These are phyloP conservation scores for Nasonia oneida DNA, from an alignment of 2,888 invertebrate genomes.

Conservation along the genomic window DNA sequence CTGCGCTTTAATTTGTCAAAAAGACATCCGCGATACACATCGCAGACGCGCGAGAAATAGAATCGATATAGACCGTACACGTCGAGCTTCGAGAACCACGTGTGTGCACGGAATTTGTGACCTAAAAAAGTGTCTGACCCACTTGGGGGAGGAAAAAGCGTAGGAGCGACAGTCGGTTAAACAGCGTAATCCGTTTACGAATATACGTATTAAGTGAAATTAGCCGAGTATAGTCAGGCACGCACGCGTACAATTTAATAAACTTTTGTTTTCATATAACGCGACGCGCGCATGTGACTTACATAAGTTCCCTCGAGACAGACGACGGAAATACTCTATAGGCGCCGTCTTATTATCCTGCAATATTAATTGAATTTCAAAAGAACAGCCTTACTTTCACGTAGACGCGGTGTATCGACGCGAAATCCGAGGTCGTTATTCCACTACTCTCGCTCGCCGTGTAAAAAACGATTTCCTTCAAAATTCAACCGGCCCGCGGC, in stretches of 20 bases:
- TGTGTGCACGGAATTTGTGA: neutral
- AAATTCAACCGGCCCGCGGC: neutral
- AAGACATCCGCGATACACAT: neutral
- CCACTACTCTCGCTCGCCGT: too few relatives aligned
- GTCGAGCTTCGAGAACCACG: neutral
- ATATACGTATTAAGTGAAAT: slow-evolving; percentile 26
- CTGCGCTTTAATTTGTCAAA: neutral
- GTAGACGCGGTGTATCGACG: neutral
- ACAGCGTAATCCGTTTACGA: neutral
- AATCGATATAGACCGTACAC: neutral
- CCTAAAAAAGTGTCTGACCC: slow-evolving; percentile 7
- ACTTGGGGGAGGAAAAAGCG: neutral
- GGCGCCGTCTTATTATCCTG: neutral
- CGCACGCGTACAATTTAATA: neutral
- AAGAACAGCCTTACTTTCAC: neutral
- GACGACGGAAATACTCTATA: neutral
- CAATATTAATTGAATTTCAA: slow-evolving; percentile 5
- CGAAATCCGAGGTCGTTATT: neutral
- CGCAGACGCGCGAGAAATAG: neutral
- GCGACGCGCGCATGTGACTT: neutral
- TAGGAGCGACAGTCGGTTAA: slow-evolving; percentile 14
- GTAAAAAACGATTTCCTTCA: neutral
- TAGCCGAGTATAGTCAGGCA: slow-evolving; percentile 22
- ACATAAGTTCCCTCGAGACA: neutral
- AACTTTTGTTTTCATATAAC: neutral